Percentiles rank a stretch among this genome's conserved stretches.
phyloP scores from a whole-genome alignment of 2,113 vertebrate species.

The Onychorhynchus coronatus region DNA sequence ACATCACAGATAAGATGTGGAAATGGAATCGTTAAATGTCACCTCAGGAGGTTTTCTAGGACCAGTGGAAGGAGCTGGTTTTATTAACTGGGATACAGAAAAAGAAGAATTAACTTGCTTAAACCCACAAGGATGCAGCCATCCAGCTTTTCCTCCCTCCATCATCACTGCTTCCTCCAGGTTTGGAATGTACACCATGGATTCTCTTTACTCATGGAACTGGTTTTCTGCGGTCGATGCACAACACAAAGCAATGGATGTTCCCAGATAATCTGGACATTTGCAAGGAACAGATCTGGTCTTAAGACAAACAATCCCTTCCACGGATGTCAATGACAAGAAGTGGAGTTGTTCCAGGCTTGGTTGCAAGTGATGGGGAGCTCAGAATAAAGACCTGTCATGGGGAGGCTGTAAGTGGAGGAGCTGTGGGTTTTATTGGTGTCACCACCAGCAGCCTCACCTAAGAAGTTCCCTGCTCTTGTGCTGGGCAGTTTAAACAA shows the following conservation, averaged over 20 bases:
- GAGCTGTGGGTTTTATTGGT: background rate
- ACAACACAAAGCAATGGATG: background rate
- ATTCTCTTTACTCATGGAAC: background rate
- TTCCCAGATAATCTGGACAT: background rate
- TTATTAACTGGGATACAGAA: background rate
- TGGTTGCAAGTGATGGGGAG: background rate
- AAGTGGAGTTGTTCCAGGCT: background rate
- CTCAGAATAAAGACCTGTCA: background rate
- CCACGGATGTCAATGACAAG: background rate
- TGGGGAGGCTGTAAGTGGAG: background rate
- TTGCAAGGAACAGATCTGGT: background rate
- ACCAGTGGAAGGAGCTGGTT: background rate
- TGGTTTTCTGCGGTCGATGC: rapidly evolving
- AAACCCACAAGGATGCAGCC: background rate
- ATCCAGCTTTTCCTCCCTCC: background rate
- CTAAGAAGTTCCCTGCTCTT: background rate
- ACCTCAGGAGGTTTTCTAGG: background rate
- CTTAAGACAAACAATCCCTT: background rate
- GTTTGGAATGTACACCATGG: background rate
- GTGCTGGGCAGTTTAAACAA: background rate
- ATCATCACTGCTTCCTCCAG: background rate
- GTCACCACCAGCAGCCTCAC: background rate
- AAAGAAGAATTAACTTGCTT: background rate
- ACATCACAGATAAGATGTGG: background rate
- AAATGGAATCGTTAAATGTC: background rate